Conservation (phyloP, 1,140 invertebrate genomes). For the Thalassaphorura encarpata region DNA sequence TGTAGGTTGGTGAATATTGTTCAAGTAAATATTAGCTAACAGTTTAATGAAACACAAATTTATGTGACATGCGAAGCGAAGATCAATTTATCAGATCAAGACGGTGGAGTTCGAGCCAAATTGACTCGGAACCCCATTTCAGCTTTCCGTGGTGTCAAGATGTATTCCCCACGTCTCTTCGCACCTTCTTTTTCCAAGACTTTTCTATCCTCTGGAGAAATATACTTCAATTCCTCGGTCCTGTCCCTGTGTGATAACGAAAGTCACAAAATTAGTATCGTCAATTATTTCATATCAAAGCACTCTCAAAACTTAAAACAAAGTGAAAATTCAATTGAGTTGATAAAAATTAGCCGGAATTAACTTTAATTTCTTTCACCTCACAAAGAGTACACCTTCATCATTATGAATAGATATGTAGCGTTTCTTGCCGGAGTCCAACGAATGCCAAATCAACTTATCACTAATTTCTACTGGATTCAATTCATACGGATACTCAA, state of each 20-base stretch:
- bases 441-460: not conserved
- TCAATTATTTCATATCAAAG: not conserved
- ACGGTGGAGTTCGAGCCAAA: not conserved
- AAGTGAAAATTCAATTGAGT: not conserved
- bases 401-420: not conserved
- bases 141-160: not conserved
- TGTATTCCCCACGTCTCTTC: not conserved
- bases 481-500: constrained; percentile 2
- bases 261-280: not conserved
- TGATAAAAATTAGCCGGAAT: not conserved
- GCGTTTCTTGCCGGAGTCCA: not conserved
- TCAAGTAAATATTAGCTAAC: too few species aligned
- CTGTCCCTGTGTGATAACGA: not conserved
- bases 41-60: too few species aligned
- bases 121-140: not conserved
- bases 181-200: not conserved
- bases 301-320: not conserved
- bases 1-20: too few species aligned
- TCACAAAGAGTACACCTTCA: not conserved
- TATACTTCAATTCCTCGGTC: not conserved
- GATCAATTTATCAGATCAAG: not conserved
- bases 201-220: not conserved
- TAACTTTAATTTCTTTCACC: not conserved
- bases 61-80: too few species aligned
- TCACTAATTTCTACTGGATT: constrained; percentile 7